Evolutionary conservation across 1,140 invertebrate species (phyloP).

Genomic region (Streblospio benedicti): DNA sequence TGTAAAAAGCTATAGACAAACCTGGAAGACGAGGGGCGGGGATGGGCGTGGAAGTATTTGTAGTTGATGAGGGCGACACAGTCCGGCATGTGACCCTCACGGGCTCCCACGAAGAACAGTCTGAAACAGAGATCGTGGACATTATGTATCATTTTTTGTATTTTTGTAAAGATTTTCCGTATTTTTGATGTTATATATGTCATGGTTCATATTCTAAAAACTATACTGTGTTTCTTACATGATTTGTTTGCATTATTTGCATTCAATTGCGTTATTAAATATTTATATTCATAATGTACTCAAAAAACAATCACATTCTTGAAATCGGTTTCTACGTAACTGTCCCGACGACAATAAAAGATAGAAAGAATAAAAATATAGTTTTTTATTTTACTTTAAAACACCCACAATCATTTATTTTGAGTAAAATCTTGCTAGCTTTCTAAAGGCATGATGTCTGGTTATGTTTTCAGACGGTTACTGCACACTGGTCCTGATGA

Average conservation of each 20-base stretch:
- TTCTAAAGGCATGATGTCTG: no score
- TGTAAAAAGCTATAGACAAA: no score
- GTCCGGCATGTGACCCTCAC: constrained; percentile 90
- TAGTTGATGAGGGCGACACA: constrained; percentile 90
- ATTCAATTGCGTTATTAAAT: background rate
- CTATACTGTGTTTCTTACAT: background rate
- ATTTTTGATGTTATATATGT: background rate
- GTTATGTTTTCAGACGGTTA: no score
- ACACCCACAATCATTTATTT: no score
- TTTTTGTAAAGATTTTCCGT: background rate
- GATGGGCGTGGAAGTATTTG: constrained; percentile 75
- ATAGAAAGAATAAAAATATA: no score
- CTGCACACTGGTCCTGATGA: no score
- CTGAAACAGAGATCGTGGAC: constrained; percentile 38
- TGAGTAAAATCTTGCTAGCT: no score
- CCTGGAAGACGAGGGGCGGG: constrained; percentile 83
- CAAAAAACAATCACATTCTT: no score
- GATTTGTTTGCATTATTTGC: background rate
- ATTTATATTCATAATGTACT: background rate
- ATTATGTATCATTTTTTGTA: background rate
- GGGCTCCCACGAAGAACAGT: constrained; percentile 81
- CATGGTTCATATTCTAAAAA: background rate
- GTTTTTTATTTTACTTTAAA: no score
- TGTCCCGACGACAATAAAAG: no score
- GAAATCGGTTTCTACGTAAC: no score